Conservation (phyloP, 2,888 invertebrate genomes). For the Amphipyra berbera region DNA sequence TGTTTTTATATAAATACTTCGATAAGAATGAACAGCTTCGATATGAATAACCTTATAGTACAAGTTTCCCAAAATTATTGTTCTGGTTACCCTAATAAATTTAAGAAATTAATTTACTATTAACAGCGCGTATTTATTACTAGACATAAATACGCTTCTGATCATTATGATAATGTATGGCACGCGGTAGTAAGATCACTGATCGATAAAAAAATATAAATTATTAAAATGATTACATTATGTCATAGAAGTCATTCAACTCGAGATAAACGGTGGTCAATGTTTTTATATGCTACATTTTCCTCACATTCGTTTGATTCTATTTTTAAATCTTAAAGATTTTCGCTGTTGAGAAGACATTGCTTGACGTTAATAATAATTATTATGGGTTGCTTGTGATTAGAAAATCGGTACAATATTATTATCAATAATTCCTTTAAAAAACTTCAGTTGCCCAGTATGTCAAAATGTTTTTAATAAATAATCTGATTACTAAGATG, state of each 20-base stretch:
- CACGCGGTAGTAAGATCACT: neutral
- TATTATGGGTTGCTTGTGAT: neutral
- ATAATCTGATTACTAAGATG: conserved; percentile 1
- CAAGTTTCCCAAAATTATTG: too few species aligned
- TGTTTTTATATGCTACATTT: neutral
- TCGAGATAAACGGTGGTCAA: conserved; percentile 13
- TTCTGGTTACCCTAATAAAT: neutral
- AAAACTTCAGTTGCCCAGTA: too few species aligned
- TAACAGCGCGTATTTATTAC: neutral
- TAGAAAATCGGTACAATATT: neutral
- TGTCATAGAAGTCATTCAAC: conserved; percentile 35
- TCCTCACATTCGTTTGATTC: neutral
- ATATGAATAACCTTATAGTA: too few species aligned
- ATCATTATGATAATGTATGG: conserved; percentile 22
- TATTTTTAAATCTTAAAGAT: neutral
- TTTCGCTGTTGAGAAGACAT: neutral
- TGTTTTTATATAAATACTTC: too few species aligned
- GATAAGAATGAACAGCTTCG: too few species aligned
- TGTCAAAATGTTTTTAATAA: neutral
- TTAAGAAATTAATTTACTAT: neutral
- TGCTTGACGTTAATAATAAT: neutral
- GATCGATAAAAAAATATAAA: conserved; percentile 19
- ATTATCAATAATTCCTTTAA: too few species aligned
- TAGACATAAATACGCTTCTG: neutral
- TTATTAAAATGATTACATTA: conserved; percentile 6